Base-by-base conservation (phyloP, 2,888 invertebrate species). In the Eucera pruinosa region DNA sequence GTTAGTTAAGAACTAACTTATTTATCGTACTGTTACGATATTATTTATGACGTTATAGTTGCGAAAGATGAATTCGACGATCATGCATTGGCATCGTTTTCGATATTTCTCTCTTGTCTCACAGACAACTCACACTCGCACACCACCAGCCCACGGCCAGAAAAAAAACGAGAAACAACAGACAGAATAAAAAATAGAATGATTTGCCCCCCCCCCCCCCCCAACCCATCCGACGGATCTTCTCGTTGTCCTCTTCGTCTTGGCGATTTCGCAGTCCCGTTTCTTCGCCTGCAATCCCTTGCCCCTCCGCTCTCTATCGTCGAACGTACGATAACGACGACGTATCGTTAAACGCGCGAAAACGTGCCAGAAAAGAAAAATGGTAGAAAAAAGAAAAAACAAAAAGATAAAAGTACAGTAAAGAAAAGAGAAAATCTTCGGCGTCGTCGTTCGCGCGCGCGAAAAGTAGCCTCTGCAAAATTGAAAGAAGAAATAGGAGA, bases 91-190 rank as follows among this genome's bases (percentile, higher is more conserved):
- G 39, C 47, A 62, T 36, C 41, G 66, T 36, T 77, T 61, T 66
- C 65, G 60, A 45, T 67, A 76, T 70, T 83, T 84, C 73, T 75
- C 84, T 82, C 82, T 79, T 79, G 79, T 84, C 73, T 79, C 71
- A 36, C 23, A 11, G 15, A n/a, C n/a, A 9, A 36, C 20, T 13
- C 43, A n/a, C 41, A 30, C 30, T 11, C 23, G 15, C 18, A 50
- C 9, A 18, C 50, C 2, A 11, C 2, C 11, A 33, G 13, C n/a
- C 64, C 54, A 54, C 15, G 27, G 43, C 33, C 23, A 54, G n/a
- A n/a, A 23, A 33, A 11, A 11, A 9, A 27, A 18, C n/a, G n/a
- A 41, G 15, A 6, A 13, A 25, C 7, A 57, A 33, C 15, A 5
- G 18, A 36, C 5, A 41, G n/a, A 52, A 54, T 50, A n/a, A 13